These are phyloP conservation scores for Octodon degus DNA, from an alignment of 2,113 vertebrate genomes.

Conservation along the genomic window DNA sequence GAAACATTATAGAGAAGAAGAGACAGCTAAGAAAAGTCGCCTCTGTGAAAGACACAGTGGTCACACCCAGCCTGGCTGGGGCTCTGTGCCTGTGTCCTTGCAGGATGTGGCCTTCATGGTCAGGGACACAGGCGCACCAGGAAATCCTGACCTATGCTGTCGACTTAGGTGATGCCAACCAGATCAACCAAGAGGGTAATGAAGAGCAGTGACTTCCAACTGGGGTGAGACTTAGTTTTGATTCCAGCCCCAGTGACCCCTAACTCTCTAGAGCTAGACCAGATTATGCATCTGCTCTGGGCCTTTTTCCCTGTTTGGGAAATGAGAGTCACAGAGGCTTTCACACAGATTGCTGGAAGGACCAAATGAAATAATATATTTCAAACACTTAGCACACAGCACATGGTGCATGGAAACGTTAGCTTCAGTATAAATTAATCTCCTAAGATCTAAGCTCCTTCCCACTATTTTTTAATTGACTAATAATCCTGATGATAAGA, in stretches of 20 bases:
- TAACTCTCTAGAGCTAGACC: not conserved
- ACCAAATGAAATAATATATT: constrained; percentile 56
- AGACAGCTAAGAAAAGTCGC: not conserved
- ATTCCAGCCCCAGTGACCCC: not conserved
- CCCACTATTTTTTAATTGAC: not conserved
- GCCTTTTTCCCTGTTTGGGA: not conserved
- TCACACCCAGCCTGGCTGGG: not conserved
- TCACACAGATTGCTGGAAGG: not conserved
- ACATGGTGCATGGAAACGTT: not conserved
- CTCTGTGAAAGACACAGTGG: not conserved
- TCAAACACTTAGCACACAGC: constrained; percentile 18
- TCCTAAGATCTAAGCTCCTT: constrained; percentile 34
- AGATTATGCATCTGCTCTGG: not conserved
- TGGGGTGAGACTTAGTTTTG: not conserved
- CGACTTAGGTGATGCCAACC: not conserved
- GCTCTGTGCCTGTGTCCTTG: not conserved
- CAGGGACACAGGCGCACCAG: not conserved
- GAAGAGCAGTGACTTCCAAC: not conserved
- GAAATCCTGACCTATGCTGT: not conserved
- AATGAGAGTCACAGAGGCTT: not conserved
- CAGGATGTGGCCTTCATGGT: not conserved
- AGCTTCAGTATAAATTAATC: not conserved
- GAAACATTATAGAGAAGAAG: not conserved
- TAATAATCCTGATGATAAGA: constrained; percentile 35
- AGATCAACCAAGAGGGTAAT: not conserved